Percentiles rank a stretch among this genome's conserved stretches.
Conservation (phyloP, 2,888 invertebrate genomes). For the Lycophotia porphyrea region DNA sequence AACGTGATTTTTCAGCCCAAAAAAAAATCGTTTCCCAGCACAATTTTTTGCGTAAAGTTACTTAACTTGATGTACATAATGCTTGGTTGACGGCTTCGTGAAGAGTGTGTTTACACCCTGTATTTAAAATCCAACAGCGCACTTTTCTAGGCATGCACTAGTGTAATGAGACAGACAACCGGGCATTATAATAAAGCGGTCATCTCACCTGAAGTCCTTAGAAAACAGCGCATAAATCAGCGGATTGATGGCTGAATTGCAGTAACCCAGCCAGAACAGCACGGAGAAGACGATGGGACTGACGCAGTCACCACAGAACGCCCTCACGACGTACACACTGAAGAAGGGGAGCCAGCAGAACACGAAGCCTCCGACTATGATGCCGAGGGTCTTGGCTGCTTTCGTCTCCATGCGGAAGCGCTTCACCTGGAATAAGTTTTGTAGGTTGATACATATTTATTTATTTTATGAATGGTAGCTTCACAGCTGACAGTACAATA, state of each 20-base stretch:
- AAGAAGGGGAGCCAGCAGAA: constrained; percentile 99
- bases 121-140: not conserved
- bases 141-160: not conserved
- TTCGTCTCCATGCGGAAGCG: constrained; percentile 98
- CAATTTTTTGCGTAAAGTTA: no score
- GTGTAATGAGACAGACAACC: not conserved
- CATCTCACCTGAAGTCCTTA: constrained; percentile 94
- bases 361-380: constrained; percentile 99
- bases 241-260: constrained; percentile 98
- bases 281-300: constrained; percentile 96
- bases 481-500: no score
- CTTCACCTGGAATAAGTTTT: constrained; percentile 92
- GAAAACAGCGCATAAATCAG: constrained; percentile 98
- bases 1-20: no score
- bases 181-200: not conserved
- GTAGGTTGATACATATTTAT: not conserved
- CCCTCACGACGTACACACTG: constrained; percentile 97
- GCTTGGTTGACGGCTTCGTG: no score
- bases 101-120: no score
- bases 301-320: constrained; percentile 96
- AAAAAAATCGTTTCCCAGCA: no score
- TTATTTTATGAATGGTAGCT: no score
- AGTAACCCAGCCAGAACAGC: constrained; percentile 99
- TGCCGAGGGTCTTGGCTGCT: constrained; percentile 98
- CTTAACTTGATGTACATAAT: no score